Evolutionary conservation across 1,140 invertebrate genomes (phyloP).

Genomic region (Achatina immaculata): DNA sequence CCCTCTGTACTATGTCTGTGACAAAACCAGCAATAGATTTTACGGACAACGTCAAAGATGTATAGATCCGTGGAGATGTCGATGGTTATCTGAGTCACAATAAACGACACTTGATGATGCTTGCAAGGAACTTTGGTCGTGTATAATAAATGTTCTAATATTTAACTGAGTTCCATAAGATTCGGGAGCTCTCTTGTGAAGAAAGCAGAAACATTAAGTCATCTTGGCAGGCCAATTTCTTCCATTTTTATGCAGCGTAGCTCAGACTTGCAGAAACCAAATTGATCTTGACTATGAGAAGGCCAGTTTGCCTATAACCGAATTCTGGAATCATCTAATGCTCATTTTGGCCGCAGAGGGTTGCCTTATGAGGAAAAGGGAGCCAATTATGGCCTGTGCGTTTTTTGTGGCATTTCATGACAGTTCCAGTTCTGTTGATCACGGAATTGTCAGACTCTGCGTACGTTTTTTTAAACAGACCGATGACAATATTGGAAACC

Average conservation of each 20-base stretch:
- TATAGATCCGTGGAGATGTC: no score
- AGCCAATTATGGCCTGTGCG: not conserved
- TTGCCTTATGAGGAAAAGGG: not conserved
- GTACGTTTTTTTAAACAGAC: not conserved
- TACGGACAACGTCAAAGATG: no score
- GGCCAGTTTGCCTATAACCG: not conserved
- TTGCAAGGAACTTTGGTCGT: no score
- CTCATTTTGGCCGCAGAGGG: not conserved
- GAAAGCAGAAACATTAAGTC: constrained; percentile 4
- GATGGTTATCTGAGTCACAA: no score
- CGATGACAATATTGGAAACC: not conserved
- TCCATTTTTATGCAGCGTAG: not conserved
- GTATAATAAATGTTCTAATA: not conserved
- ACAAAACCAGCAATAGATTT: no score
- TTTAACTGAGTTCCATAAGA: not conserved
- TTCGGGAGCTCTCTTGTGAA: not conserved
- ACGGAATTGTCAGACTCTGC: not conserved
- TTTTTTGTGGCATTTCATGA: constrained; percentile 11
- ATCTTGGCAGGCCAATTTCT: constrained; percentile 19
- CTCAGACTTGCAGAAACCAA: constrained; percentile 9
- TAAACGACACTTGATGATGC: no score
- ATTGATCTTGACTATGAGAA: constrained; percentile 9
- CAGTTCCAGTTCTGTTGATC: not conserved
- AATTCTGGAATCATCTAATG: constrained; percentile 22
- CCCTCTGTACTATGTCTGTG: no score